Base-by-base conservation (phyloP, 2,113 vertebrate genomes). In the Ptilonorhynchus violaceus region DNA sequence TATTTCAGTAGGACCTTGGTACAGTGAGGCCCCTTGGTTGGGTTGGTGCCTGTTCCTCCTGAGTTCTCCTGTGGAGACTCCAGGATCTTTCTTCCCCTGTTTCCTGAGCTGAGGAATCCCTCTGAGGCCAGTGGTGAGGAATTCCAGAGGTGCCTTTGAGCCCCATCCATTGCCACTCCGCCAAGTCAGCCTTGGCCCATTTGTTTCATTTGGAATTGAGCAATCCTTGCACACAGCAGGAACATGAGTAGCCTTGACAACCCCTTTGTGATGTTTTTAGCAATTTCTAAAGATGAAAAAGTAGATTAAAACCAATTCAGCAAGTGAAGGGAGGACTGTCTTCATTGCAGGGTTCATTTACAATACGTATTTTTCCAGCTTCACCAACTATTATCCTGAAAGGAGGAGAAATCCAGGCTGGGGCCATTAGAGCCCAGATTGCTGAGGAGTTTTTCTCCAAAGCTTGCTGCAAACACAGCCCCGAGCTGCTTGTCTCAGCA, bases 401-500 rank as follows among this genome's bases (percentile, higher is more conserved):
- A 74, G 33, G 35, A n/a, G 55, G 21, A 78, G 19, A 74, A 81
- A 59, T 53, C 72, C 66, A 78, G 23, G 18, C 7, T 41, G 37
- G 60, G 49, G 79, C 37, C 23, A 44, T 50, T 46, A 22, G 15
- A 94, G 28, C 28, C 42, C 25, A 20, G 21, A n/a, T 50, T 72
- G 60, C 44, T 76, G 53, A 33, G 49, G 10, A 85, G 35, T 8
- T 82, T 16, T 35, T 89, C 69, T 72, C 76, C 47, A 63, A 85
- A 62, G 13, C 39, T 52, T 88, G 24, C 66, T 82, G 66, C 44
- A 82, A 79, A 53, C 42, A 47, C 28, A 47, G 69, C 52, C 58
- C 24, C 46, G 62, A 79, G 76, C 49, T 95, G 58, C 64, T 94
- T 60, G 94, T 53, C 77, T 95, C 63, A 85, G 88, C 79, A 91